Percentiles rank a stretch among this genome's conserved stretches.
phyloP scores from a whole-genome alignment of 2,113 vertebrate genomes.

The Ailuropoda melanoleuca region DNA sequence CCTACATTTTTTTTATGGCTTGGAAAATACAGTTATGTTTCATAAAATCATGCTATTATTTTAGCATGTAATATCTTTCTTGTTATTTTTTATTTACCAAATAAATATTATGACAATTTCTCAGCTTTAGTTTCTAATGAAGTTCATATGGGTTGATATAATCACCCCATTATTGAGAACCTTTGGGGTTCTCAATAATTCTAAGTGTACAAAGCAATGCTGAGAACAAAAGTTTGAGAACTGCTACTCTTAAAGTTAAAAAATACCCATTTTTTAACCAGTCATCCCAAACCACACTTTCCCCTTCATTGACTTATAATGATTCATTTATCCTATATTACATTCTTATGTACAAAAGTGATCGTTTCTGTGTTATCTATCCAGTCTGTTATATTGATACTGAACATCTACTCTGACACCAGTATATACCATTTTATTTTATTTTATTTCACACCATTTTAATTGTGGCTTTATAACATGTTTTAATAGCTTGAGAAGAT shows the following conservation, averaged over 20 bases:
- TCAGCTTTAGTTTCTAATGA: not conserved
- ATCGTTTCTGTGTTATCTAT: not conserved
- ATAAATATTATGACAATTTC: conserved; percentile 17
- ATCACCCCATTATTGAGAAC: too few relatives aligned
- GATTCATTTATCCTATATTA: not conserved
- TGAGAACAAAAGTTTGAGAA: not conserved
- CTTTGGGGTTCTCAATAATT: not conserved
- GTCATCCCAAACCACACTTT: not conserved
- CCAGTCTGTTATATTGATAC: not conserved
- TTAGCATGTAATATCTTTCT: not conserved
- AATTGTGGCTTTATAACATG: not conserved
- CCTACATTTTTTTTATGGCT: not conserved
- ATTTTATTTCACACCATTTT: not conserved
- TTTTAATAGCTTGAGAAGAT: not conserved
- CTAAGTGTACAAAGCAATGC: not conserved
- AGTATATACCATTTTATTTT: not conserved
- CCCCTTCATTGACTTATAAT: not conserved
- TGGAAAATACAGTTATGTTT: not conserved
- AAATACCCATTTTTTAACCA: not conserved
- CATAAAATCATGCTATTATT: not conserved
- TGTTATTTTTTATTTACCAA: not conserved
- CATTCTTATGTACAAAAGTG: not conserved
- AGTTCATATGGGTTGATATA: not conserved
- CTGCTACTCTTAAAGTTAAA: not conserved
- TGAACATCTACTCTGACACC: not conserved